Conservation (phyloP, 2,888 invertebrate genomes). For the Drosophila kanekoi region DNA sequence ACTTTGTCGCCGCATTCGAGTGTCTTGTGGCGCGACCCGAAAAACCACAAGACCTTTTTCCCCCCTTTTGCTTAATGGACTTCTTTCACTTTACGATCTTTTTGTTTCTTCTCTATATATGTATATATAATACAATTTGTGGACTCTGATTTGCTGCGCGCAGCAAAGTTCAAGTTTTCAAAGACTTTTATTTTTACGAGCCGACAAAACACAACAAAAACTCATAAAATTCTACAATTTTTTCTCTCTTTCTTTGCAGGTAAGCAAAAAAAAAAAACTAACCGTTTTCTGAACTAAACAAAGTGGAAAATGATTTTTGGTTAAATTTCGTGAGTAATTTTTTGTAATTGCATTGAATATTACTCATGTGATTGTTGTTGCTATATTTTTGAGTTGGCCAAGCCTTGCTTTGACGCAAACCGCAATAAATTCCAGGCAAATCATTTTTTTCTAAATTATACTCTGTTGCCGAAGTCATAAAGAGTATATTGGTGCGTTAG, state of each 20-base stretch:
- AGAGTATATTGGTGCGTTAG: neutral
- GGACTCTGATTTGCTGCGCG: constrained; percentile 15
- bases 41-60: constrained; percentile 19
- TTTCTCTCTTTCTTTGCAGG: constrained; percentile 63
- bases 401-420: constrained; percentile 35
- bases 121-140: constrained; percentile 1
- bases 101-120: constrained; percentile 1
- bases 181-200: constrained; percentile 51
- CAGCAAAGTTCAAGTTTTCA: constrained; percentile 25
- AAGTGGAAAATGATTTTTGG: constrained; percentile 16
- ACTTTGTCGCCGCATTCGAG: constrained; percentile 29
- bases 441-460: constrained; percentile 12
- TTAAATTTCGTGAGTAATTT: constrained; percentile 48
- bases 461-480: neutral
- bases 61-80: constrained; percentile 32
- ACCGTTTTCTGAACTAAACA: constrained; percentile 23
- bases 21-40: constrained; percentile 1
- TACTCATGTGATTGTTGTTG: constrained; percentile 8
- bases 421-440: constrained; percentile 51
- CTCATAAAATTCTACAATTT: constrained; percentile 56
- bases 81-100: constrained; percentile 44
- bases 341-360: constrained; percentile 27
- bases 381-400: constrained; percentile 37
- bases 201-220: constrained; percentile 28
- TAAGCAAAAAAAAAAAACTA: constrained; percentile 48